Base-by-base conservation (phyloP, 2,113 vertebrate species). In the Lophotis ruficrista region DNA sequence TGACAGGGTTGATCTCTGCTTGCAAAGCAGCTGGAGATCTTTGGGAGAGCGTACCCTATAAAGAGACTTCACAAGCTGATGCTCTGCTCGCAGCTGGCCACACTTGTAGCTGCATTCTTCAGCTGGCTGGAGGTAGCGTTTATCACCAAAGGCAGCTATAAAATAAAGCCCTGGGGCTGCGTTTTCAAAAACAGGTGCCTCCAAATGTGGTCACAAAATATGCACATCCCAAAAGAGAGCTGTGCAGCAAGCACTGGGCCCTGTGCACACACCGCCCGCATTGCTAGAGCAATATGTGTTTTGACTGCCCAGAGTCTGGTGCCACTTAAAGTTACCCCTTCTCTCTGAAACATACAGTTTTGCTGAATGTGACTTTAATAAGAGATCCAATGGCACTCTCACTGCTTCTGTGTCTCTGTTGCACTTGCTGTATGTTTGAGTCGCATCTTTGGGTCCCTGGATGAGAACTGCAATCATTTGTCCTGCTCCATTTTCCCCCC, bases 131-230 rank as follows among this genome's bases (percentile, higher is more conserved):
- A 57, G 45, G 69, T 48, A 69, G 80, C 28, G 33, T 91, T 96
- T 96, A 81, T 96, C 94, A 78, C 77, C 37, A 71, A 79, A 77
- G 65, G 41, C 22, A 92, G 90, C 88, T 93, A 75, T 95, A 97
- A 97, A 96, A 87, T 48, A 87, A 75, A 84, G 61, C 68, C 90
- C 76, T 30, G 22, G 43, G 64, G 90, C 45, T 77, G 37, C 1
- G 2, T 78, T 82, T 94, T 94, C 69, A 75, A 84, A 87, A 95
- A 64, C 75, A 97, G 72, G 90, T 97, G 86, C 45, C 83, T 89
- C 80, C 64, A 30, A 30, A 64, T 83, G 19, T 11, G 35, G 35
- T 58, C 88, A 65, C 54, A 94, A 87, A 85, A 58, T 43, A 86
- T 35, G 54, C 62, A 83, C 60, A 60, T 77, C 84, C 69, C 35